Evolutionary conservation across 2,888 invertebrate genomes (phyloP), one percentile per base, ranked within the genome.

Genomic region (Uloborus plumipes): DNA sequence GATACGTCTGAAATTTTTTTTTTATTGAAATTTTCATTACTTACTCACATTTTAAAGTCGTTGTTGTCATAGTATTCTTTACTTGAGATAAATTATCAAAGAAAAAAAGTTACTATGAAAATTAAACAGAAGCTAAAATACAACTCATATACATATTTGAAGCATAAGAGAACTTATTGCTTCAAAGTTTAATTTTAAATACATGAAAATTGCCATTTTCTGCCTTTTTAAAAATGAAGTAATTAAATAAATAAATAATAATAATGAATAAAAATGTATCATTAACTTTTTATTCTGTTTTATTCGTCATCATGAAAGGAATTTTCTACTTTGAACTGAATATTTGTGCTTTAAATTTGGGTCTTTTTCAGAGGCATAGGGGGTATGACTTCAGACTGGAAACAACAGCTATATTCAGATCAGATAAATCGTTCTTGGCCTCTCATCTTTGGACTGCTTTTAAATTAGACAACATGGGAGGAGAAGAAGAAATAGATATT

Each of bases 401-500:
- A 61, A 76, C 81, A 14, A 82, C 81, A 15, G 81, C 81, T 9
- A 47, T 76, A 22, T 82, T 82, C 31, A 55, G 81, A 49, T 61
- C 71, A 39, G 76, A 82, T 66, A 61, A 55, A 61, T 82, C 81
- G 0, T 82, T 76, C 20, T 51, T 76, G 14, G 81, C 81, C 0
- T 82, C 71, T 31, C 81, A 82, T 47, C 18, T 16, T 9, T 82
- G 81, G 81, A 71, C 58, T 61, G 71, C 31, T 3, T 74, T 71
- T 26, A 22, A 50, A 7, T 66, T 82, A 49, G 66, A 58, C 39
- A 51, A 59, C 26, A 22, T 26, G 6, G 75, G 71, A 14, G 31
- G 22, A n/a, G 71, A 66, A 49, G 81, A 82, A 13, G 81, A 76
- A 61, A 66, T 82, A 31, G 81, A 82, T 66, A 51, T 82, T 16